Percentiles rank a stretch among this genome's conserved stretches.
These are phyloP conservation scores for Ophioderma brevispina DNA, from an alignment of 35 echinoderm and acorn worm genomes.

Conservation along the genomic window DNA sequence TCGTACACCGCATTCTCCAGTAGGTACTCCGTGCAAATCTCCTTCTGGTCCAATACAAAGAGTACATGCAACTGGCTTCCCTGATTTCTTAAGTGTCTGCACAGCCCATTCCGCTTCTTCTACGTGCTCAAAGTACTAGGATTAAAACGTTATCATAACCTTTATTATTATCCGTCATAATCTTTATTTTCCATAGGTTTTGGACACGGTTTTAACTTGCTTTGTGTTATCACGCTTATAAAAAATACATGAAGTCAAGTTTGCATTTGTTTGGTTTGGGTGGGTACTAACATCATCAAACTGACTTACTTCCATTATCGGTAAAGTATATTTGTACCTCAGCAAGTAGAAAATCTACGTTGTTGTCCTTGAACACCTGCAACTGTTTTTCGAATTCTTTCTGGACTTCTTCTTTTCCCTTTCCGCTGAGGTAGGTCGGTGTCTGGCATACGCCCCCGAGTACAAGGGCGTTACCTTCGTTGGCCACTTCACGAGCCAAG, in stretches of 20 bases:
- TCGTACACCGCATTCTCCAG: conserved; percentile 73
- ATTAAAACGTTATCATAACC: conserved; percentile 15
- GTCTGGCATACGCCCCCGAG: conserved; percentile 88
- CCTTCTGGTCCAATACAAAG: conserved; percentile 83
- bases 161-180: too few species aligned
- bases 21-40: conserved; percentile 68
- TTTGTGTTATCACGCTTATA: too few species aligned
- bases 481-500: conserved; percentile 85
- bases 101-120: conserved; percentile 89
- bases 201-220: too few species aligned
- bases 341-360: conserved; percentile 92
- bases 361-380: conserved; percentile 75
- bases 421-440: conserved; percentile 79
- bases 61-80: conserved; percentile 36
- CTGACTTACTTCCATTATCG: too few species aligned
- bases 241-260: background rate
- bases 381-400: conserved; percentile 81
- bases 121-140: conserved; percentile 95
- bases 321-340: conserved; percentile 62
- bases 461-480: conserved; percentile 72
- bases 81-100: conserved; percentile 64
- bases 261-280: too few species aligned
- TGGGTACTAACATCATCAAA: too few species aligned
- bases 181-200: too few species aligned
- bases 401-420: conserved; percentile 65